phyloP scores from a whole-genome alignment of 2,113 vertebrate species.

The Bucco capensis region DNA sequence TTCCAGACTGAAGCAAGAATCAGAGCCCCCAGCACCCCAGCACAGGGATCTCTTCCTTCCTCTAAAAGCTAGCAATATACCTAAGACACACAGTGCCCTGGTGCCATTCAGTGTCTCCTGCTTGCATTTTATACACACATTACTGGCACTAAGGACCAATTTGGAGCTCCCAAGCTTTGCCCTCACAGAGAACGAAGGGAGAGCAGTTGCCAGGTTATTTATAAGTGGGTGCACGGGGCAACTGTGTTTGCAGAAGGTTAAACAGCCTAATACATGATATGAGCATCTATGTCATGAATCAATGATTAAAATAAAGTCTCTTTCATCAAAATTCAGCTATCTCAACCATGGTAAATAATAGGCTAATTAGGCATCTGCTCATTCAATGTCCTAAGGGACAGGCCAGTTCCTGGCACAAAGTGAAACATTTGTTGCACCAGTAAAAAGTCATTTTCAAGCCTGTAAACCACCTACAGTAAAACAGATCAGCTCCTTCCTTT shows the following conservation, averaged over 20 bases:
- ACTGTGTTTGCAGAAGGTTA: constrained; percentile 60
- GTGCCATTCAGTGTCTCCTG: background rate
- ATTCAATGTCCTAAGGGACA: constrained; percentile 65
- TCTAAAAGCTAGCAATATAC: background rate
- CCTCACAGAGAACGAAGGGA: background rate
- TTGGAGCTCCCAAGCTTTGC: background rate
- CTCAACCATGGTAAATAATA: constrained; percentile 69
- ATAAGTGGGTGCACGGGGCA: background rate
- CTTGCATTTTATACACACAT: background rate
- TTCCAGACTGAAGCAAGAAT: background rate
- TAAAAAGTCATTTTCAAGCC: constrained; percentile 43
- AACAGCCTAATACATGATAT: constrained; percentile 44
- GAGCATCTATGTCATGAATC: constrained; percentile 59
- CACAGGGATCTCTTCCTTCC: background rate
- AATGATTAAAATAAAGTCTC: constrained; percentile 57
- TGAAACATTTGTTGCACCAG: constrained; percentile 58
- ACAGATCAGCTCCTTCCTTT: background rate
- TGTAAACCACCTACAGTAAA: background rate
- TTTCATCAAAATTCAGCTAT: constrained; percentile 72
- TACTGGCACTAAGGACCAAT: background rate
- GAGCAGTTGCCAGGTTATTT: constrained; percentile 44
- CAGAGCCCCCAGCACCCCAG: background rate
- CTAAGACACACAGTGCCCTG: background rate
- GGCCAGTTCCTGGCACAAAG: constrained; percentile 62
- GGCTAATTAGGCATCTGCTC: constrained; percentile 76